Percentiles rank a stretch among this genome's conserved stretches.
Evolutionary conservation across 2,797 vertebrate species (phyloP).

Genomic region (Bufotes viridis): DNA sequence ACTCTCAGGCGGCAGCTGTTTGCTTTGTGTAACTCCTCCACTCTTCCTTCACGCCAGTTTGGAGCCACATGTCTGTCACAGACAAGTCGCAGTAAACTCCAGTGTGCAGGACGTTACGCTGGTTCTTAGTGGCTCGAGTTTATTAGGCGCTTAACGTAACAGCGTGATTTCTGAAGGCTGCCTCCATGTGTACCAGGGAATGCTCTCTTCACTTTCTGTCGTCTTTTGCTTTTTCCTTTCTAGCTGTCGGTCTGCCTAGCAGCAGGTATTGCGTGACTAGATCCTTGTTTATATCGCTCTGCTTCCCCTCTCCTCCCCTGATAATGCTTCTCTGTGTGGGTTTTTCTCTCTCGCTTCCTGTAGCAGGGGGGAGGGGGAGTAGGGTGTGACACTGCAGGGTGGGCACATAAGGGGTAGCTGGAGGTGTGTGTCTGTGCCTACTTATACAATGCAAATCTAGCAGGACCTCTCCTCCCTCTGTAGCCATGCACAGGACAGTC

Average conservation of each 20-base stretch:
- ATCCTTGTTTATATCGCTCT: slow-evolving; percentile 60
- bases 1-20: too few species aligned
- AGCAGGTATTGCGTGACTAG: slow-evolving; percentile 63
- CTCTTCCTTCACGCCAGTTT: too few species aligned
- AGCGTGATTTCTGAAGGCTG: not conserved
- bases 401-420: not conserved
- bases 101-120: too few species aligned
- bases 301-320: slow-evolving; percentile 61
- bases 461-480: not conserved
- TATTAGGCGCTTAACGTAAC: not conserved
- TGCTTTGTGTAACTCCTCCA: too few species aligned
- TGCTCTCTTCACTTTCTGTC: not conserved
- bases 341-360: slow-evolving; percentile 56
- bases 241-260: slow-evolving; percentile 32
- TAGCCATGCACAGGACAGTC: not conserved
- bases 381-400: slow-evolving; percentile 35
- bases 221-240: not conserved
- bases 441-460: not conserved
- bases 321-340: slow-evolving; percentile 54
- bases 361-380: not conserved
- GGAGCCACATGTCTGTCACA: too few species aligned
- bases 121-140: not conserved
- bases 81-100: too few species aligned
- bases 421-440: slow-evolving; percentile 15
- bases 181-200: not conserved